Base-by-base conservation (phyloP, 2,888 invertebrate genomes). In the Sphinx pinastri region DNA sequence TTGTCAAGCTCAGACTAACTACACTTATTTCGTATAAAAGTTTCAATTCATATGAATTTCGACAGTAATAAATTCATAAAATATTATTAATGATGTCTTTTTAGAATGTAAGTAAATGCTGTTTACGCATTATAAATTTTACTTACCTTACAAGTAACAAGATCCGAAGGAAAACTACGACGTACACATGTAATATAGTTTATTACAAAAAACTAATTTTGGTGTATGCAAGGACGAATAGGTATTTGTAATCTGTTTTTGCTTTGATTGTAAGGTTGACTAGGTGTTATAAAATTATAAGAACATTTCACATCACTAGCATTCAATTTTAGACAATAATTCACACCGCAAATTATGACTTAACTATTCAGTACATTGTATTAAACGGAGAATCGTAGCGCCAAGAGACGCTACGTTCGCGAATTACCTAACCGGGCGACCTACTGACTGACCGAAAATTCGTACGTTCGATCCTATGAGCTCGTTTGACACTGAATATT, bases 101-200 rank as follows among this genome's bases (percentile, higher is more conserved):
- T 54, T 1, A 38, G 5, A 38, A 38, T 38, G 8, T 38, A 54
- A 16, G 6, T 54, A 7, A 54, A 54, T 54, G 54, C 54, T 19
- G 55, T 55, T 68, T 59, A 25, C 7, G 38, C 10, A 25, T 63
- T 45, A 13, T 45, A 63, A 68, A 59, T 49, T 16, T 67, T 70
- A 77, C 89, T 87, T 79, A 90, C 90, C 90, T 86, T 83, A 79
- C 77, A 80, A 79, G 75, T 77, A 63, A 78, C 73, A 78, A 76
- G 76, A 72, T 79, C 74, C 81, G 75, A 19, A 49, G 73, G 72
- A 80, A 79, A 86, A 80, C 79, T 83, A 85, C 77, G 79, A 82
- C 77, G 75, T 80, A 84, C 79, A 78, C 88, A 90, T 91, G 80
- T 84, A 87, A 81, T 84, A 73, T 81, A 79, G 79, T 83, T 81